Base-by-base conservation (phyloP, 2,888 invertebrate genomes). In the Leucozona laternaria region DNA sequence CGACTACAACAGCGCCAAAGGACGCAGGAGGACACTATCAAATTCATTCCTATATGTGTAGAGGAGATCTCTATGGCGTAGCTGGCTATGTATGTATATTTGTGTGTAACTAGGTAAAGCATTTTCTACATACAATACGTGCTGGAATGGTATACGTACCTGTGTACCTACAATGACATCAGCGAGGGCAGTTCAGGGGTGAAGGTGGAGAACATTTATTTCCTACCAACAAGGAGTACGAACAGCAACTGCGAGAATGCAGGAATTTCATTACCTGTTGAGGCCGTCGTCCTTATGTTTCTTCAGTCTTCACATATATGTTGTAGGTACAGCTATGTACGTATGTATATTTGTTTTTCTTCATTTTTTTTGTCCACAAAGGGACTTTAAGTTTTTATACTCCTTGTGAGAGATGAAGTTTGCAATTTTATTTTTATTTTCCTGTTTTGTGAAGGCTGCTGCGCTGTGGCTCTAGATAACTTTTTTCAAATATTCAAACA, bases 221-320 rank as follows among this genome's bases (percentile, higher is more conserved):
- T 62, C 15, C 5, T 8, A 11, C 11, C 11, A 6, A 37, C 40
- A 40, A 40, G 75, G 75, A 37, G 40, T 57, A 66, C 10, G 34
- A 10, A 22, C 15, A 20, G 20, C 17, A 13, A 43, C 25, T 48
- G 37, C 10, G 28, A 45, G 68, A 76, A 66, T 76, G 68, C 55
- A 60, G 72, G 80, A 80, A 85, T 85, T 85, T 85, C 76, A 85
- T 80, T 85, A 85, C 84, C 80, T 85, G 84, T 85, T 80, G 76
- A 84, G 76, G 66, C 58, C 83, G 76, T 64, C 83, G 76, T 75
- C 62, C 60, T 80, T 55, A n/a, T n/a, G n/a, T n/a, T n/a, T n/a
- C n/a, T n/a, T n/a, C n/a, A n/a, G n/a, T n/a, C n/a, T n/a, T n/a
- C n/a, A n/a, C n/a, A n/a, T n/a, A n/a, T n/a, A n/a, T n/a, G n/a